phyloP scores from a whole-genome alignment of 1,140 invertebrate genomes.

The Plodia interpunctella region DNA sequence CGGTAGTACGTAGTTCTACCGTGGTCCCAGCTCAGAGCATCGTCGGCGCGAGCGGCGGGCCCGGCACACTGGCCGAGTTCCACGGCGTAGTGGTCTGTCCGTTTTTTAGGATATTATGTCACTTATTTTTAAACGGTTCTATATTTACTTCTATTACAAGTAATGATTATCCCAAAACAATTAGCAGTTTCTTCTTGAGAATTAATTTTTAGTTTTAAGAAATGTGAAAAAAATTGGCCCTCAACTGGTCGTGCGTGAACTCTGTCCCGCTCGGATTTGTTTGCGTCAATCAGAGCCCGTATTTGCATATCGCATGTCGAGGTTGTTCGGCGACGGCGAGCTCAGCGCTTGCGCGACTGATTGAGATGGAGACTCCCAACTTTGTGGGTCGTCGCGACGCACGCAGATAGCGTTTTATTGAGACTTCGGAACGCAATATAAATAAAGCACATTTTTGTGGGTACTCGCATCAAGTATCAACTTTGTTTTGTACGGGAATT shows the following conservation, averaged over 20 bases:
- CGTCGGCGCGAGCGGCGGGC: no score
- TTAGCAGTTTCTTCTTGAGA: no score
- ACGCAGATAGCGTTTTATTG: not conserved
- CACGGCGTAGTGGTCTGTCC: no score
- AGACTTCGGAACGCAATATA: not conserved
- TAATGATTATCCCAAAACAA: no score
- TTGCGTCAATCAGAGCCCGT: slow-evolving; percentile 21
- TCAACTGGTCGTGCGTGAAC: not conserved
- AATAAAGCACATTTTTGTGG: not conserved
- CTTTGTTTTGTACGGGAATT: not conserved
- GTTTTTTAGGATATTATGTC: no score
- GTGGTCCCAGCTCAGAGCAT: no score
- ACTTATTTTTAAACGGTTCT: no score
- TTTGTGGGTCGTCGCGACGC: not conserved
- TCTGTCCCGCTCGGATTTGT: not conserved
- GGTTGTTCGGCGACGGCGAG: not conserved
- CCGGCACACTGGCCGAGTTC: no score
- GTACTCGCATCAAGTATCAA: not conserved
- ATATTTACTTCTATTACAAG: no score
- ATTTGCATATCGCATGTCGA: slow-evolving; percentile 18
- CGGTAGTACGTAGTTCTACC: no score
- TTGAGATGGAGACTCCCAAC: not conserved
- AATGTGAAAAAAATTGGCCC: not conserved
- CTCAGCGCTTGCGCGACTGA: not conserved
- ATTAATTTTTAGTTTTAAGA: no score